A percentile compares a stretch with the other conserved stretches of the same genome.
Evolutionary conservation across 1,140 invertebrate species (phyloP).

Genomic region (Zaprionus inermis): DNA sequence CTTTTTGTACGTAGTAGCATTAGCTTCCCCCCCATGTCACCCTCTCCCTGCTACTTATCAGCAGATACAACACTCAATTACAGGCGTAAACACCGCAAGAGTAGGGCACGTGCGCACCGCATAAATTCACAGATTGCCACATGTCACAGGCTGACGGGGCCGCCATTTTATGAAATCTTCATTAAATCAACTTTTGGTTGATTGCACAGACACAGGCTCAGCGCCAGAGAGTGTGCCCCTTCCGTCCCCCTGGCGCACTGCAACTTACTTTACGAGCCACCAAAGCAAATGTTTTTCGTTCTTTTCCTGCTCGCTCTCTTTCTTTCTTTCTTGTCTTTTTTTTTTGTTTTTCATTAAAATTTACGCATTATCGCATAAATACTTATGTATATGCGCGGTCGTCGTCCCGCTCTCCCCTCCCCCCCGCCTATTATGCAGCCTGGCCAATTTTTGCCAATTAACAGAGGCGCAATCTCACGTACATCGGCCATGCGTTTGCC

Average conservation of each 20-base stretch:
- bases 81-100: not conserved
- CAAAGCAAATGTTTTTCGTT: constrained; percentile 51
- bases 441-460: constrained; percentile 81
- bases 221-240: not conserved
- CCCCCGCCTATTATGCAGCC: constrained; percentile 34
- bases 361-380: constrained; percentile 79
- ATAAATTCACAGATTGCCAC: constrained; percentile 50
- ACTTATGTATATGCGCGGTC: constrained; percentile 52
- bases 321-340: constrained; percentile 24
- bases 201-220: constrained; percentile 57
- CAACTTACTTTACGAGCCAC: constrained; percentile 62
- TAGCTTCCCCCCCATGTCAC: not conserved
- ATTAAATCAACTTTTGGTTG: constrained; percentile 80
- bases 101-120: constrained; percentile 41
- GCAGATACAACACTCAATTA: constrained; percentile 30
- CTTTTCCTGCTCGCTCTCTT: constrained; percentile 5
- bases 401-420: not conserved
- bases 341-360: constrained; percentile 74
- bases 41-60: not conserved
- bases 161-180: constrained; percentile 75
- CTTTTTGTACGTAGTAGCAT: not conserved
- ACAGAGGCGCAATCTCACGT: constrained; percentile 76
- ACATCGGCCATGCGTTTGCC: constrained; percentile 77
- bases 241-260: not conserved
- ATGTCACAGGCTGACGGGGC: constrained; percentile 54